Evolutionary conservation across 2,888 invertebrate genomes (phyloP), one percentile per base, ranked within the genome.

Genomic region (Iphiclides podalirius): DNA sequence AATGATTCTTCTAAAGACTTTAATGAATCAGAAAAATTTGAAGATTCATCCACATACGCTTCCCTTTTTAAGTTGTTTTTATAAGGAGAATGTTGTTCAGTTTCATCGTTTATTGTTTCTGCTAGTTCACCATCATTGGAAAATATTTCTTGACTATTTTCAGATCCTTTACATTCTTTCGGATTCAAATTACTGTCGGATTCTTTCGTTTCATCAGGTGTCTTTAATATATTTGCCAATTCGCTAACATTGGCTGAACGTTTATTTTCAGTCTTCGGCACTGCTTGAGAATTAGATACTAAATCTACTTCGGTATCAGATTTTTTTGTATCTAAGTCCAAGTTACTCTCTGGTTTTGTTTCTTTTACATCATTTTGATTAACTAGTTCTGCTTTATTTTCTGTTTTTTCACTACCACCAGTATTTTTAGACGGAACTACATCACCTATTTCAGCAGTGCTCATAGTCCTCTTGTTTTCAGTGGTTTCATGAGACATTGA

Each of bases 1-100:
- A 88, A 88, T 4, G 88, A 88, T 42, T 88, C 86, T 54, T 83
- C 81, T 47, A 88, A 59, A n/a, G 78, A 79, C 58, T 76, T 79
- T 1, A 83, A 57, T n/a, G 79, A 69, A 47, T 79, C 74, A 1
- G 64, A 51, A 16, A 75, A 55, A 47, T 72, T 72, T 0, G 60
- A 52, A 50, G 71, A 58, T 14, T 67, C 67, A n/a, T 70, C 63
- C 14, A 55, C 55, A 46, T 52, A 54, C 16, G 56, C 49, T 45
- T 81, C 79, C 34, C 84, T 67, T 67, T 84, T 86, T 39, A 68
- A 64, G 26, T 56, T 54, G 53, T 55, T 60, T 40, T 67, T 68
- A 39, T 66, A 55, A 1, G 52, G 59, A 52, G 60, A 57, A 15
- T 60, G 62, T 20, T 62, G 51, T 53, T 66, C 61, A 37, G 62